Evolutionary conservation across 2,113 vertebrate species (phyloP).

Genomic region (Naja naja): DNA sequence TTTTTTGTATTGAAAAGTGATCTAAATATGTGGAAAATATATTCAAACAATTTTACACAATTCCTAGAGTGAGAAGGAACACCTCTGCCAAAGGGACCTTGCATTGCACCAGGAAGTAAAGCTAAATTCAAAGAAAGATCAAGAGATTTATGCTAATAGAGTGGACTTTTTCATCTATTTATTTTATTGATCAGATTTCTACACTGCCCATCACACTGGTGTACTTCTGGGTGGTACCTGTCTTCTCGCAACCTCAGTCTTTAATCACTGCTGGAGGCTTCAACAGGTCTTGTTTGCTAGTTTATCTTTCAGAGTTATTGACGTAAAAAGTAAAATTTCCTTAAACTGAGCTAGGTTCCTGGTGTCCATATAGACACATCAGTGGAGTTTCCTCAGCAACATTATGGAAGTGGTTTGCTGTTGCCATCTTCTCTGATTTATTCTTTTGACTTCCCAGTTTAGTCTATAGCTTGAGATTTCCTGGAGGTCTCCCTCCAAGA

Average conservation of each 20-base stretch:
- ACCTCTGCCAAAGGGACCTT: neutral
- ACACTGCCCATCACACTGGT: neutral
- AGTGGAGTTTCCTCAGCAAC: neutral
- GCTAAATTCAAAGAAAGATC: neutral
- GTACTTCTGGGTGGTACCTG: neutral
- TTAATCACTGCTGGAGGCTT: neutral
- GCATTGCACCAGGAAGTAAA: neutral
- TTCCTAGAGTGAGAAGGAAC: neutral
- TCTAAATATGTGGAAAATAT: neutral
- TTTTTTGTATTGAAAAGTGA: neutral
- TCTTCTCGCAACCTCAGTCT: neutral
- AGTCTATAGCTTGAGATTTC: neutral
- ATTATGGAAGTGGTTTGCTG: neutral
- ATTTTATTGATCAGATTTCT: neutral
- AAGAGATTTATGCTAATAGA: neutral
- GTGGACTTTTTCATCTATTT: neutral
- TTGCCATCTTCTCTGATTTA: neutral
- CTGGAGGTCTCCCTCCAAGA: neutral
- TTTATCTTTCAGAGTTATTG: neutral
- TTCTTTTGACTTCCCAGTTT: neutral
- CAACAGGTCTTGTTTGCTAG: neutral
- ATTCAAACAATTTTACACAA: neutral
- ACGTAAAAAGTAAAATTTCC: neutral
- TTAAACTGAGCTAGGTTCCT: neutral
- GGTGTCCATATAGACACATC: neutral